Evolutionary conservation across 2,888 invertebrate species (phyloP).

Genomic region (Caenorhabditis virilis): DNA sequence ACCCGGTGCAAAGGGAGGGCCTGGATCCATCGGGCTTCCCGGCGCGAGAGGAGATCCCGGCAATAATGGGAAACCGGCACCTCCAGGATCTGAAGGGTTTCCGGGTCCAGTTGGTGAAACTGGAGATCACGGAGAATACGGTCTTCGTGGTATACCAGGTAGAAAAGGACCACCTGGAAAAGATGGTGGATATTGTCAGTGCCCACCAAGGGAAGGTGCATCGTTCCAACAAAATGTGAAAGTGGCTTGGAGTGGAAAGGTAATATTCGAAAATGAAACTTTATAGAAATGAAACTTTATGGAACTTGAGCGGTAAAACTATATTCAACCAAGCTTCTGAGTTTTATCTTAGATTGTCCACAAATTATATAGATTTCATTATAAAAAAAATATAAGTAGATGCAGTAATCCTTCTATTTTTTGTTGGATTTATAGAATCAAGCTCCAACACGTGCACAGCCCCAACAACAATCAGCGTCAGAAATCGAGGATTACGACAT

Average conservation of each 20-base stretch:
- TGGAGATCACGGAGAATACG: slow-evolving; percentile 46
- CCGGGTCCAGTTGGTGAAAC: slow-evolving; percentile 43
- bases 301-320: not conserved
- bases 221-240: slow-evolving; percentile 7
- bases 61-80: slow-evolving; percentile 45
- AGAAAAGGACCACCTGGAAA: slow-evolving; percentile 44
- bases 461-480: not conserved
- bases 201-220: slow-evolving; percentile 43
- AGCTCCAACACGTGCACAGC: too few relatives aligned
- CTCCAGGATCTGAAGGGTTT: slow-evolving; percentile 41
- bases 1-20: slow-evolving; percentile 37
- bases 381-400: too few relatives aligned
- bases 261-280: too few relatives aligned
- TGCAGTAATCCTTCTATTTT: too few relatives aligned
- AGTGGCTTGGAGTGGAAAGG: too few relatives aligned
- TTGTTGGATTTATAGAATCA: too few relatives aligned
- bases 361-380: too few relatives aligned
- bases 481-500: slow-evolving; percentile 19
- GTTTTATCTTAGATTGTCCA: too few relatives aligned
- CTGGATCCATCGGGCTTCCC: slow-evolving; percentile 39
- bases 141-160: slow-evolving; percentile 43
- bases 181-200: slow-evolving; percentile 53
- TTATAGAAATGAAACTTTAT: not conserved
- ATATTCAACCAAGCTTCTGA: too few relatives aligned
- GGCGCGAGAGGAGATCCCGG: slow-evolving; percentile 48